Conservation (phyloP, 2,113 vertebrate genomes). For the Ceyx cyanopectus region DNA sequence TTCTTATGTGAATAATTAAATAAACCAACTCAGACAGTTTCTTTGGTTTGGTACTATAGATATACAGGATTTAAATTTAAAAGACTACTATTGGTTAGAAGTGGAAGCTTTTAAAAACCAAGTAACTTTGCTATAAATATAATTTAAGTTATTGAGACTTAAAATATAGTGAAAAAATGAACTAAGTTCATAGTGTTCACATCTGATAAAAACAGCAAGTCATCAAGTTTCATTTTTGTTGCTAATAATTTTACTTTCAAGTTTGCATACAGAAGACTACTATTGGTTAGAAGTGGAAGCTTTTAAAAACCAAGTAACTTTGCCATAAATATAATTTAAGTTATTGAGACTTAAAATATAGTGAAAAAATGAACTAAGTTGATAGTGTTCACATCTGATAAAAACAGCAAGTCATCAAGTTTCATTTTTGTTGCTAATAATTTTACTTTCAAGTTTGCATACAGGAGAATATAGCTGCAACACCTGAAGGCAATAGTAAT, state of each 20-base stretch:
- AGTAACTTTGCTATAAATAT: not conserved
- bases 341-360: not conserved
- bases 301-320: not conserved
- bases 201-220: not conserved
- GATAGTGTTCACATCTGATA: not conserved
- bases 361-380: not conserved
- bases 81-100: not conserved
- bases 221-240: not conserved
- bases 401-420: not conserved
- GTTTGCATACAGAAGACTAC: not conserved
- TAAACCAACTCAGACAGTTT: not conserved
- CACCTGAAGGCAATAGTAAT: not conserved
- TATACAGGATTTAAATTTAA: not conserved
- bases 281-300: not conserved
- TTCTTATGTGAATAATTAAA: conserved; percentile 45
- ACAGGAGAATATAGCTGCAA: not conserved
- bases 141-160: not conserved
- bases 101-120: not conserved
- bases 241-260: not conserved
- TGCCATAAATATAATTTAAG: not conserved
- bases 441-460: not conserved
- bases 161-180: not conserved
- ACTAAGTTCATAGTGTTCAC: not conserved
- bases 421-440: not conserved
- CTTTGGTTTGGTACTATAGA: not conserved